Percentiles rank a stretch among this genome's conserved stretches.
Evolutionary conservation across 2,888 invertebrate genomes (phyloP).

Genomic region (Drosophila austrosaltans): DNA sequence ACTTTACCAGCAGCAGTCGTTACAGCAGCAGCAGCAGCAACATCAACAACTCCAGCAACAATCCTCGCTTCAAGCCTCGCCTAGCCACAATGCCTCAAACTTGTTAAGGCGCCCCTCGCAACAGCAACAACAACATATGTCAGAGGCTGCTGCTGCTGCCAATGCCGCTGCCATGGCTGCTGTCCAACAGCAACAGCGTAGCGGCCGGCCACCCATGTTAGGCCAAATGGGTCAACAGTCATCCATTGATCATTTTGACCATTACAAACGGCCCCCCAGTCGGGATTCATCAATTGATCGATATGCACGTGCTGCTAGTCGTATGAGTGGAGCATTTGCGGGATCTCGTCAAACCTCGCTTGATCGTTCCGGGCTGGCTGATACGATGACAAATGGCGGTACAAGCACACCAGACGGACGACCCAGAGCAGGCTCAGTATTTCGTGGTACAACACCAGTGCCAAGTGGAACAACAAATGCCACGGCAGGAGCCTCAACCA

Average conservation of each 20-base stretch:
- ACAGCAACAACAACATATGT: constrained; percentile 59
- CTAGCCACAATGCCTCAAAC: constrained; percentile 67
- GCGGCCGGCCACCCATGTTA: constrained; percentile 85
- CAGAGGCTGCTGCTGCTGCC: constrained; percentile 75
- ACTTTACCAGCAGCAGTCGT: constrained; percentile 42
- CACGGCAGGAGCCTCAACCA: constrained; percentile 73
- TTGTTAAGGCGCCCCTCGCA: constrained; percentile 77
- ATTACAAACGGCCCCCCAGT: constrained; percentile 95
- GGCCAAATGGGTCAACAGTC: constrained; percentile 85
- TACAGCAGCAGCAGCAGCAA: constrained; percentile 30
- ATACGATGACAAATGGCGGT: constrained; percentile 57
- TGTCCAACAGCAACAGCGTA: constrained; percentile 79
- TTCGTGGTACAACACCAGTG: constrained; percentile 84
- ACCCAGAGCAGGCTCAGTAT: constrained; percentile 85
- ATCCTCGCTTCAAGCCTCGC: constrained; percentile 64
- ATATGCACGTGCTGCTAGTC: constrained; percentile 88
- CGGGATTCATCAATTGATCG: constrained; percentile 93
- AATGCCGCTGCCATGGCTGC: constrained; percentile 63
- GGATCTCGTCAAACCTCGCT: constrained; percentile 91
- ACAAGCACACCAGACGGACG: constrained; percentile 73
- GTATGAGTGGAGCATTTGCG: constrained; percentile 84
- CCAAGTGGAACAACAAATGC: constrained; percentile 36
- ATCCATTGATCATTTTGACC: constrained; percentile 96
- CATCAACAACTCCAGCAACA: constrained; percentile 67
- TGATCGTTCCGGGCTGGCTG: constrained; percentile 85